These are phyloP conservation scores for Cantharis lateralis DNA, from an alignment of 2,888 invertebrate genomes.

Conservation along the genomic window DNA sequence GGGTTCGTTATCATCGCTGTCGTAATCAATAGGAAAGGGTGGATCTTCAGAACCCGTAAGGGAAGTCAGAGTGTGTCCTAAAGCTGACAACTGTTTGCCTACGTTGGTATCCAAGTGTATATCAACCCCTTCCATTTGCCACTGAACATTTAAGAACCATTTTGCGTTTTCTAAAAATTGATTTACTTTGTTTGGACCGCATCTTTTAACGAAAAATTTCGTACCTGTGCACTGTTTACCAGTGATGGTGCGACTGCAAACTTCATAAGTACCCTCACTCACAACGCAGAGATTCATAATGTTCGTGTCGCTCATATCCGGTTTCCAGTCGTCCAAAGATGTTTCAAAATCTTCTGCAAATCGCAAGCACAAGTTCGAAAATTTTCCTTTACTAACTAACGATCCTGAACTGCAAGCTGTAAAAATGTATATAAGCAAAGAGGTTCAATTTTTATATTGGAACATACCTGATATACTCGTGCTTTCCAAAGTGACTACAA, in stretches of 20 bases:
- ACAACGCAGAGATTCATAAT: slow-evolving; percentile 94
- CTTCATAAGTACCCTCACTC: slow-evolving; percentile 98
- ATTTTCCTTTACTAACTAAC: slow-evolving; percentile 90
- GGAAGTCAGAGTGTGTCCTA: slow-evolving; percentile 95
- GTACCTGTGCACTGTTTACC: slow-evolving; percentile 78
- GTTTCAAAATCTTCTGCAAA: slow-evolving; percentile 98
- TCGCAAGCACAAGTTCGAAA: slow-evolving; percentile 87
- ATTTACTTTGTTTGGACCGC: not conserved
- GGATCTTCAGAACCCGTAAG: slow-evolving; percentile 86
- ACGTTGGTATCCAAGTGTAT: slow-evolving; percentile 95
- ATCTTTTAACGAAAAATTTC: not conserved
- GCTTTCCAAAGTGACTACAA: slow-evolving; percentile 93
- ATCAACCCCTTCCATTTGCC: slow-evolving; percentile 99
- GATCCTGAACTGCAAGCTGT: slow-evolving; percentile 93
- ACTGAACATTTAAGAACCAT: slow-evolving; percentile 96
- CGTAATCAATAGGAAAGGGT: slow-evolving; percentile 63
- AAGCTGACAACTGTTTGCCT: slow-evolving; percentile 91
- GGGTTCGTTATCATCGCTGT: slow-evolving; percentile 78
- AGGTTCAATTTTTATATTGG: not conserved
- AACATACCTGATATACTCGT: slow-evolving; percentile 78
- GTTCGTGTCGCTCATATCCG: slow-evolving; percentile 76
- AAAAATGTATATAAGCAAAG: slow-evolving; percentile 10
- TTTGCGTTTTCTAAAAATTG: slow-evolving; percentile 83
- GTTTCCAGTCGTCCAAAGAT: slow-evolving; percentile 96
- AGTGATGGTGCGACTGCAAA: slow-evolving; percentile 90